A percentile compares a stretch with the other conserved stretches of the same genome.
These are phyloP conservation scores for Bombus cullumanus DNA, from an alignment of 1,140 invertebrate genomes.

Conservation along the genomic window DNA sequence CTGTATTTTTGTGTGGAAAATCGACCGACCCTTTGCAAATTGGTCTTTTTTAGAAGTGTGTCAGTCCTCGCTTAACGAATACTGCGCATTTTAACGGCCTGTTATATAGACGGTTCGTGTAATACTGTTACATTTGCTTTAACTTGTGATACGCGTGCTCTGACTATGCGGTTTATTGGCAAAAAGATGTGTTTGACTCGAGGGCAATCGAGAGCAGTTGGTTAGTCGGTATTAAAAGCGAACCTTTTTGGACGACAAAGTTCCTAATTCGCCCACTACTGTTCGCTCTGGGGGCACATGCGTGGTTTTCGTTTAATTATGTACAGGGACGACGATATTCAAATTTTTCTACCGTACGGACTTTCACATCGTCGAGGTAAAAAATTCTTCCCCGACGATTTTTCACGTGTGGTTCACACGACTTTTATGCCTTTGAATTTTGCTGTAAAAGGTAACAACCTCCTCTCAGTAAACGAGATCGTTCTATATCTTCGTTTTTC, in stretches of 20 bases:
- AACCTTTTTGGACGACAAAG: constrained; percentile 11
- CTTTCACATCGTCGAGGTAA: not conserved
- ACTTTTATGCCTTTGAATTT: not conserved
- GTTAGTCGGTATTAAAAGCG: not conserved
- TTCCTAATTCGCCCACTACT: constrained; percentile 3
- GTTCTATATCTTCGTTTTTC: not conserved
- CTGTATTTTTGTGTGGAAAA: not conserved
- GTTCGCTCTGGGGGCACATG: not conserved
- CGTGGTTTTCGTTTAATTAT: constrained; percentile 32
- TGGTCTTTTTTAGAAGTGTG: not conserved
- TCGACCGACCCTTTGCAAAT: not conserved
- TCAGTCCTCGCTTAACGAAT: not conserved
- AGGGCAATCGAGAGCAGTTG: constrained; percentile 30
- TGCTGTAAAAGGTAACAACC: not conserved
- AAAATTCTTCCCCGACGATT: not conserved
- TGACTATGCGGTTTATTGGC: not conserved
- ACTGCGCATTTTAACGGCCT: not conserved
- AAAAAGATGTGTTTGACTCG: not conserved
- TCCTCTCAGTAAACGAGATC: not conserved
- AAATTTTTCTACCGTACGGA: not conserved
- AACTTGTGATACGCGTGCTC: not conserved
- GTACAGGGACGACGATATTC: not conserved
- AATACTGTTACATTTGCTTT: not conserved
- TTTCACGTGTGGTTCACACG: not conserved
- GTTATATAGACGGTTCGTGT: not conserved